Evolutionary conservation across 1,140 invertebrate species (phyloP), one percentile per base, ranked within the genome.

Genomic region (Tetranychus urticae): DNA sequence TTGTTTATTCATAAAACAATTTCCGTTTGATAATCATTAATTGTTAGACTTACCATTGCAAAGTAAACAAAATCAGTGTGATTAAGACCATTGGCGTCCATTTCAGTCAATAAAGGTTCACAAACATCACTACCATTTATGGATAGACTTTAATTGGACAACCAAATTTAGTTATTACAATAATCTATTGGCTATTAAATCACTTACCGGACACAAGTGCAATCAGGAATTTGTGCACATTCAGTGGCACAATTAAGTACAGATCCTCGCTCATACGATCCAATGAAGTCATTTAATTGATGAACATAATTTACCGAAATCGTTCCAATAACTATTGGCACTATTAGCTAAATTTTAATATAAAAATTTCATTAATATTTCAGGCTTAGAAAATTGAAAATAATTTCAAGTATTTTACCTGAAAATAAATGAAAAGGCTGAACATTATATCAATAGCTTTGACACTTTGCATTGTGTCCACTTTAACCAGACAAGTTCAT

Each of bases 141-240:
- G 1, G 64, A 59, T 14, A 52, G 8, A n/a, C 50, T 52, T n/a
- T 31, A 8, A 52, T 2, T 6, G 2, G 39, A 6, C 10, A 10
- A 42, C 5, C 39, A 42, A 42, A 23, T 23, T 42, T 42, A 42
- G 39, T 42, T 14, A 14, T 56, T 33, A 56, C 5, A 14, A 6
- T 42, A 6, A 39, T 59, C 46, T 23, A 23, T 31, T 34, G 58
- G 46, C 33, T 13, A 35, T 31, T 12, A 10, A 12, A 34, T 23
- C 45, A 33, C 39, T 60, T 14, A 65, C 64, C 64, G 56, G 0
- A 37, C 56, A 56, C 64, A 65, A 5, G 62, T 56, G 14, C 64
- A 65, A 42, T 61, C 58, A 23, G 64, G 64, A 12, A 61, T 65
- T 52, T 61, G 59, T n/a, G 62, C 60, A 42, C 64, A 65, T 62